Evolutionary conservation across 2,113 vertebrate species (phyloP).

Genomic region (Centropus unirufus): DNA sequence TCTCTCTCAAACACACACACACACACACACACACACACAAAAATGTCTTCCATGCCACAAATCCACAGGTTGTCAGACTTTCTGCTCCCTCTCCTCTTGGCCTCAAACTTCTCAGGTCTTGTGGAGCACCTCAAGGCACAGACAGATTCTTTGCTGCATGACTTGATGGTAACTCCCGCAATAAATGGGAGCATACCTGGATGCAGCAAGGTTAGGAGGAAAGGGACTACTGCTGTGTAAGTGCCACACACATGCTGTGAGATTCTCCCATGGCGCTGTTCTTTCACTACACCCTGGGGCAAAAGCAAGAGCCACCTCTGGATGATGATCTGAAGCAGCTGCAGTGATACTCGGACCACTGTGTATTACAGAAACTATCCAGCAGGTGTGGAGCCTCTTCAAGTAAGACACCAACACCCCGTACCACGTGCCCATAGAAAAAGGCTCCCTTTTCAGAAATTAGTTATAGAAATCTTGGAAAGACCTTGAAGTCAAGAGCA

Average conservation of each 20-base stretch:
- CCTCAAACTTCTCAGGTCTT: not conserved
- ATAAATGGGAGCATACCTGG: not conserved
- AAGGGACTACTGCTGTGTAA: not conserved
- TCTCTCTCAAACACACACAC: not conserved
- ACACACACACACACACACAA: no score
- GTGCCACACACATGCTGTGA: rapidly evolving
- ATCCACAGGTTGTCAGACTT: not conserved
- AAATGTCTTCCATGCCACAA: not conserved
- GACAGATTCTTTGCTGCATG: not conserved
- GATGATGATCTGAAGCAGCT: not conserved
- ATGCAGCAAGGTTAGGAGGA: not conserved
- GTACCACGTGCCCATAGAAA: not conserved
- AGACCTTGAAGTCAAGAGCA: not conserved
- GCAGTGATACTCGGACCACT: not conserved
- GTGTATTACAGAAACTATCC: not conserved
- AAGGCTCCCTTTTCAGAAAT: not conserved
- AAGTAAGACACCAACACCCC: not conserved
- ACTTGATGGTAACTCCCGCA: not conserved
- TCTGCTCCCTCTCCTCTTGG: not conserved
- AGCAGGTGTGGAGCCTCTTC: not conserved
- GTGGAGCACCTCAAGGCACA: not conserved
- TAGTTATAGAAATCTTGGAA: not conserved
- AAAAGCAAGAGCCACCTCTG: not conserved
- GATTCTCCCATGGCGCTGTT: not conserved
- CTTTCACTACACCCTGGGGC: not conserved